Conservation (phyloP, 2,888 invertebrate species). For the Onthophagus sagittarius region DNA sequence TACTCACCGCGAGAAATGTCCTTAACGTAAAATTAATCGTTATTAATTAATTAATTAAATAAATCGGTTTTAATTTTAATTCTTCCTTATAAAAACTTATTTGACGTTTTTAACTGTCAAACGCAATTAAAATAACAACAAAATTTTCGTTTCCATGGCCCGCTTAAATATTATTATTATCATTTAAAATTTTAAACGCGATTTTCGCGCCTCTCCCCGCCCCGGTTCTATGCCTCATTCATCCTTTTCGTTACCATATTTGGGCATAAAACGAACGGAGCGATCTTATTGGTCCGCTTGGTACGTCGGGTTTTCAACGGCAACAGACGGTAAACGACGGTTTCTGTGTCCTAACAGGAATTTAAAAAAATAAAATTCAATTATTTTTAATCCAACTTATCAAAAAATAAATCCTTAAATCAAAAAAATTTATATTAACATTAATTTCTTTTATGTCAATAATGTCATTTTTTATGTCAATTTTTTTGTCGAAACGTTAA, state of each 20-base stretch:
- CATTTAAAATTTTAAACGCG: conserved; percentile 25
- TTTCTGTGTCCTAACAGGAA: background rate
- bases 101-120: conserved; percentile 11
- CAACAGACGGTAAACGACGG: background rate
- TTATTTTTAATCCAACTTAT: no score
- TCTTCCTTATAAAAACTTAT: background rate
- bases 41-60: no score
- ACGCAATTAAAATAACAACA: background rate
- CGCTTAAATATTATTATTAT: conserved; percentile 17
- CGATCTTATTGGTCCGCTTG: conserved; percentile 59
- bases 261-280: conserved; percentile 71
- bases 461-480: no score
- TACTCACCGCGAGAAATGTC: no score
- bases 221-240: conserved; percentile 49
- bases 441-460: no score
- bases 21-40: no score
- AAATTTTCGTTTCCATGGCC: background rate
- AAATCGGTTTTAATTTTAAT: no score
- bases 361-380: no score
- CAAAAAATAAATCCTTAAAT: no score
- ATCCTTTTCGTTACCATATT: conserved; percentile 65
- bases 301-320: conserved; percentile 4
- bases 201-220: conserved; percentile 40
- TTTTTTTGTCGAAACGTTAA: background rate
- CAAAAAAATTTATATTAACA: no score